A percentile compares a stretch with the other conserved stretches of the same genome.
Conservation (phyloP, 2,888 invertebrate genomes). For the Sepioteuthis lessoniana region DNA sequence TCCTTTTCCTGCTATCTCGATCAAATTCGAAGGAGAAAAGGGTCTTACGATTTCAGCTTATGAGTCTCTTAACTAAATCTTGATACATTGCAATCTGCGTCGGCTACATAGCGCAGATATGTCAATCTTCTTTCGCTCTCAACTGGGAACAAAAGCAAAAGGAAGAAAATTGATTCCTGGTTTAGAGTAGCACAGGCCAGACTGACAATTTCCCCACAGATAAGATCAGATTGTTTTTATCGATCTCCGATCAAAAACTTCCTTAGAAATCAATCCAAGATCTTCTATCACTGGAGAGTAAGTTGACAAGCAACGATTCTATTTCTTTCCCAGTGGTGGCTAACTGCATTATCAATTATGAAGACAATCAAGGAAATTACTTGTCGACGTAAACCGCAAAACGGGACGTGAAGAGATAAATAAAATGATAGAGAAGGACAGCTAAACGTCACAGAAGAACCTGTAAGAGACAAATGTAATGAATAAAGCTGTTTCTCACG, state of each 20-base stretch:
- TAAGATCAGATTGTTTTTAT: neutral
- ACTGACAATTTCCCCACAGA: neutral
- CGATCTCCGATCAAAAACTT: neutral
- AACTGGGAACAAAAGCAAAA: no score
- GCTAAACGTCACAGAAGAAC: no score
- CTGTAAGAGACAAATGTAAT: neutral
- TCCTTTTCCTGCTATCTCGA: neutral
- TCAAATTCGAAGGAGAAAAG: no score
- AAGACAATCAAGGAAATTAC: neutral
- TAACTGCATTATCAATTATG: neutral
- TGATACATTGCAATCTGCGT: neutral
- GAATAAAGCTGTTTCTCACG: neutral
- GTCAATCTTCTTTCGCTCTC: no score
- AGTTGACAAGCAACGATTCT: neutral
- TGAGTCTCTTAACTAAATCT: no score
- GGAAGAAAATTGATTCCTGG: neutral
- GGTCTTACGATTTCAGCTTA: no score
- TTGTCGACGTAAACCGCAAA: neutral
- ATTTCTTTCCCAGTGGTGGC: neutral
- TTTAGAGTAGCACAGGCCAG: neutral
- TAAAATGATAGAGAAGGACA: neutral
- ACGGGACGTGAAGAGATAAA: neutral
- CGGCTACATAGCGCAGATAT: neutral
- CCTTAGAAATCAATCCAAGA: neutral
- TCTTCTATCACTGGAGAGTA: neutral